phyloP scores from a whole-genome alignment of 1,140 invertebrate genomes.

The Calephelis nemesis region DNA sequence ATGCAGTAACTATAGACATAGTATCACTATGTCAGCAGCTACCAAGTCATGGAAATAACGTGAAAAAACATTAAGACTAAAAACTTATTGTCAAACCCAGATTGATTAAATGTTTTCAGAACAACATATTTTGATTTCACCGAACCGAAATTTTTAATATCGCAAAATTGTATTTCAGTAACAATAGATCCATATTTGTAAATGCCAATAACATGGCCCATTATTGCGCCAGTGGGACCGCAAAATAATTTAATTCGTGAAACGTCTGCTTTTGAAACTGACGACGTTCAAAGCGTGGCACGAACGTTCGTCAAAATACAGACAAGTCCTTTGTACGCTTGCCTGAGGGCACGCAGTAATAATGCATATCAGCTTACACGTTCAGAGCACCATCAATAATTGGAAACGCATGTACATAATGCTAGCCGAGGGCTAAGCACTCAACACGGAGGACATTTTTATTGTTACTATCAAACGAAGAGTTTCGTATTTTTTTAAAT shows the following conservation, averaged over 20 bases:
- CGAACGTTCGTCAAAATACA: conserved; percentile 27
- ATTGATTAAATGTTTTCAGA: no score
- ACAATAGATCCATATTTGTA: neutral
- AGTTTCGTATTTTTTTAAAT: neutral
- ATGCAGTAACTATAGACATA: no score
- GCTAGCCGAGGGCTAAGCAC: conserved; percentile 12
- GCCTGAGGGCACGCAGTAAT: conserved; percentile 30
- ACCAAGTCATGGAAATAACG: no score
- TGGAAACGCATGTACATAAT: conserved; percentile 25
- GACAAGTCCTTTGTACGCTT: conserved; percentile 31
- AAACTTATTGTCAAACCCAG: no score
- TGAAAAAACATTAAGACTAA: no score
- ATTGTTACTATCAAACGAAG: neutral
- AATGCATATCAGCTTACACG: conserved; percentile 34
- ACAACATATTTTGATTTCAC: no score
- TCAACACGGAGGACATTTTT: conserved; percentile 7
- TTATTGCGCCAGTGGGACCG: conserved; percentile 7
- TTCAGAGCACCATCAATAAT: conserved; percentile 33
- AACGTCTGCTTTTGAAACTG: conserved; percentile 29
- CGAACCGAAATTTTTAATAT: no score
- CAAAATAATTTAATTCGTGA: conserved; percentile 27
- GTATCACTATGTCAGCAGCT: no score
- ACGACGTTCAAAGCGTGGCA: conserved; percentile 24
- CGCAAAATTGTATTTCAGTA: no score
- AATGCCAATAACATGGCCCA: neutral